Evolutionary conservation across 2,797 vertebrate genomes (phyloP).

Genomic region (Cuniculus paca): DNA sequence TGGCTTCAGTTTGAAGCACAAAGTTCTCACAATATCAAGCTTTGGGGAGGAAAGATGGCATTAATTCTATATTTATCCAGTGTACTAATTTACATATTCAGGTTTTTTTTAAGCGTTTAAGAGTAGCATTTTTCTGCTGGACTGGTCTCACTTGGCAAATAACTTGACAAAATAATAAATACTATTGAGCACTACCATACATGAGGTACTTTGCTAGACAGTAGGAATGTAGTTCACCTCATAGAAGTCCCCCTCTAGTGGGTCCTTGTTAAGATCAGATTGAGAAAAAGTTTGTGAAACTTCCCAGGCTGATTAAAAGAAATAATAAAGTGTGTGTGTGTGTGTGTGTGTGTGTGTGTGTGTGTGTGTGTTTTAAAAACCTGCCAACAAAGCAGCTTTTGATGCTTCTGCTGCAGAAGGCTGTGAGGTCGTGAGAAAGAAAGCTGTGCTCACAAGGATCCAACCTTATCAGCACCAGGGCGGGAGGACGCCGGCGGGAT

Average conservation of each 20-base stretch:
- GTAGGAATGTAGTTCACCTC: background rate
- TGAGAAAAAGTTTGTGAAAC: constrained; percentile 26
- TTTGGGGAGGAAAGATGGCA: background rate
- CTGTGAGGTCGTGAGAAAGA: background rate
- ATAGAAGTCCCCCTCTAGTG: background rate
- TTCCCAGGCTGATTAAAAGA: constrained; percentile 49
- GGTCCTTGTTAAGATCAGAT: background rate
- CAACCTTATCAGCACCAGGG: background rate
- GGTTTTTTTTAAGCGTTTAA: too few species aligned
- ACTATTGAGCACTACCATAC: background rate
- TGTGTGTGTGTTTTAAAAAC: background rate
- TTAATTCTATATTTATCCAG: background rate
- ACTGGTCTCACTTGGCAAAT: background rate
- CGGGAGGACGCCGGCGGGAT: background rate
- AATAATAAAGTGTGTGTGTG: background rate
- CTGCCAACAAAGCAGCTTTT: background rate
- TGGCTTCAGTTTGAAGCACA: background rate
- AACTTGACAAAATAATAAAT: background rate
- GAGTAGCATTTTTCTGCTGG: background rate
- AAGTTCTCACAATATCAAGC: background rate
- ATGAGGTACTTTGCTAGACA: background rate
- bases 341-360: background rate
- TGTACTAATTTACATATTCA: background rate
- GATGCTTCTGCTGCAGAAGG: background rate
- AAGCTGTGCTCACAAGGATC: background rate